Conservation (phyloP, 2,797 vertebrate genomes). For the Sparidentex hasta region DNA sequence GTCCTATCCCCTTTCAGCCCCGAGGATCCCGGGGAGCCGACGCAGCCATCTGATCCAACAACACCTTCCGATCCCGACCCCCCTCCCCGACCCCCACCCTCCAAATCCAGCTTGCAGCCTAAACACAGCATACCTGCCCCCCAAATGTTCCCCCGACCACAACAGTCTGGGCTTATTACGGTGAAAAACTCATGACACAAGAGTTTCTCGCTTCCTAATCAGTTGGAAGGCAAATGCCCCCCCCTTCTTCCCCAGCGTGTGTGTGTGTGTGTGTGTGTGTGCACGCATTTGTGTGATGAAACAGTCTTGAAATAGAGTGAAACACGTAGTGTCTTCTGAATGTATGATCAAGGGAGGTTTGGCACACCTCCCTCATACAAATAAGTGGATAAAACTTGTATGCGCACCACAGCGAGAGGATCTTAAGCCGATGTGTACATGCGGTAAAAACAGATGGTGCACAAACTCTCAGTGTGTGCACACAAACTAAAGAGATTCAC, state of each 20-base stretch:
- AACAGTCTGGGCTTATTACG: constrained; percentile 64
- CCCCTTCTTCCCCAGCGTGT: constrained; percentile 19
- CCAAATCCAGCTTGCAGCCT: constrained; percentile 41
- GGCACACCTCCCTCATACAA: constrained; percentile 67
- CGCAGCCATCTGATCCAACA: constrained; percentile 56
- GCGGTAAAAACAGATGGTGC: constrained; percentile 6
- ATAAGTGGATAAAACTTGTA: constrained; percentile 55
- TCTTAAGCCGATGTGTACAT: constrained; percentile 13
- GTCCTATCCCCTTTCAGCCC: constrained; percentile 76
- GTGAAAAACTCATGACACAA: constrained; percentile 71
- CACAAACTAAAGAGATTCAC: constrained; percentile 32
- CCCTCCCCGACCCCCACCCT: constrained; percentile 24
- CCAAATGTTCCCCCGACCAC: constrained; percentile 42
- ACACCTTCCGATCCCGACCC: constrained; percentile 31
- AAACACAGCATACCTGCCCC: constrained; percentile 61
- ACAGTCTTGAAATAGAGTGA: constrained; percentile 79
- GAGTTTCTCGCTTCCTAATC: constrained; percentile 75
- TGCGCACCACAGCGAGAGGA: constrained; percentile 24
- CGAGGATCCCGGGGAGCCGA: constrained; percentile 59
- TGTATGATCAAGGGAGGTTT: constrained; percentile 77
- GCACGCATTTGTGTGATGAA: constrained; percentile 74
- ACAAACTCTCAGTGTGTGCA: neutral
- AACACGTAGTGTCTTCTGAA: constrained; percentile 73
- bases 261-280: constrained; percentile 5
- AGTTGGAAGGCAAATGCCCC: constrained; percentile 62